Conservation (phyloP, 2,113 vertebrate genomes). For the Oreocharis arfaki region DNA sequence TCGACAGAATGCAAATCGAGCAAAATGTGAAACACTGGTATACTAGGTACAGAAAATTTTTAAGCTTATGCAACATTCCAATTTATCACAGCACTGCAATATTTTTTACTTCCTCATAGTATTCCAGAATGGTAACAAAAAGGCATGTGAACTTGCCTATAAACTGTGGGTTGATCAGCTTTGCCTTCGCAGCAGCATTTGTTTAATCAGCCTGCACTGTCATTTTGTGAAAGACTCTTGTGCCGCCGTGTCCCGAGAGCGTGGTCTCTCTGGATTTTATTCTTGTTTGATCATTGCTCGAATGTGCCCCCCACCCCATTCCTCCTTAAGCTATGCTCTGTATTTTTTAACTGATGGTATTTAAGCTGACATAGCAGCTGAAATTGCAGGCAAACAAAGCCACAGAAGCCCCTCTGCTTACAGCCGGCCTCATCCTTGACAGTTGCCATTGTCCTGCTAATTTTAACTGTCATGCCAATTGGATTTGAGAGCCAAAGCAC, state of each 20-base stretch:
- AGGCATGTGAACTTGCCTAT: not conserved
- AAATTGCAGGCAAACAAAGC: constrained; percentile 69
- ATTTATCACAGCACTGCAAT: not conserved
- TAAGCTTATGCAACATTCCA: not conserved
- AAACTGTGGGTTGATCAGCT: not conserved
- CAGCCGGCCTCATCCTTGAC: constrained; percentile 57
- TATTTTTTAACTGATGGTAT: constrained; percentile 61
- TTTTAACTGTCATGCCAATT: constrained; percentile 66
- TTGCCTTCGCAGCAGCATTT: not conserved
- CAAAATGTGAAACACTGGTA: not conserved
- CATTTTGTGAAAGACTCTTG: constrained; percentile 35
- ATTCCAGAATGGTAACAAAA: not conserved
- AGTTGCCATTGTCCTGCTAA: constrained; percentile 71
- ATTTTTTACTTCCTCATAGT: not conserved
- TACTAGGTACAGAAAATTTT: not conserved
- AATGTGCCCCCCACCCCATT: constrained; percentile 9
- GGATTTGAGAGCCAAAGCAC: constrained; percentile 34
- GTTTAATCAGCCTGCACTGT: constrained; percentile 2
- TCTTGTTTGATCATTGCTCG: constrained; percentile 54
- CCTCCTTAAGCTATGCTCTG: constrained; percentile 54
- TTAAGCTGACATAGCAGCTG: constrained; percentile 59
- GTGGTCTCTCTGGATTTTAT: constrained; percentile 9
- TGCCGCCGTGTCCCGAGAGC: not conserved
- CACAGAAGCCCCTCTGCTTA: constrained; percentile 43
- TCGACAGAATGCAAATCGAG: not conserved